Evolutionary conservation across 2,888 invertebrate species (phyloP).

Genomic region (Drosophila pseudotalamancana): DNA sequence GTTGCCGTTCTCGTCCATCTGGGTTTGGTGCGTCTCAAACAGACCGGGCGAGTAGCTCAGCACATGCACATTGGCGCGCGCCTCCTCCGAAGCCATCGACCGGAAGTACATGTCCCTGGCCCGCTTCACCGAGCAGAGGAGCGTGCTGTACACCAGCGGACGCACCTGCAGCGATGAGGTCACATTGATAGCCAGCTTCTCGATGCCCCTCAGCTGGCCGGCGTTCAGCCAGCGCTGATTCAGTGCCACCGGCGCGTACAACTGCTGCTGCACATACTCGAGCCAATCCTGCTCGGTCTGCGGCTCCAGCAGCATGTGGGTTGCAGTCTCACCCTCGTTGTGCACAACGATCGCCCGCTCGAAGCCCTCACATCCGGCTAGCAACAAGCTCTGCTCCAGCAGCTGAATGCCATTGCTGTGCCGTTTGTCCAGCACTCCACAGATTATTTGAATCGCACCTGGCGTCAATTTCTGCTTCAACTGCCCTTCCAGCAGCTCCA

Average conservation of each 20-base stretch:
- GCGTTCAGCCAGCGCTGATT: slow-evolving; percentile 76
- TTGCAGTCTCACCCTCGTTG: slow-evolving; percentile 78
- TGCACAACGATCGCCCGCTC: slow-evolving; percentile 78
- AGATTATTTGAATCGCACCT: slow-evolving; percentile 20
- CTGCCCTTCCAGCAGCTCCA: slow-evolving; percentile 87
- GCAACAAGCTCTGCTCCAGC: slow-evolving; percentile 56
- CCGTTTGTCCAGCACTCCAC: slow-evolving; percentile 82
- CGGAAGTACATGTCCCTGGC: slow-evolving; percentile 83
- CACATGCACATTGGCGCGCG: slow-evolving; percentile 60
- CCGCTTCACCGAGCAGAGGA: slow-evolving; percentile 79
- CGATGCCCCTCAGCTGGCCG: slow-evolving; percentile 29
- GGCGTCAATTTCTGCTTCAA: slow-evolving; percentile 83
- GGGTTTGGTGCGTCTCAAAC: slow-evolving; percentile 63
- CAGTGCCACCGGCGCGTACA: slow-evolving; percentile 75
- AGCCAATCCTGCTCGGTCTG: slow-evolving; percentile 68
- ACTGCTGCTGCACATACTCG: slow-evolving; percentile 69
- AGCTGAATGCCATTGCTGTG: slow-evolving; percentile 84
- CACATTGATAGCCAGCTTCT: slow-evolving; percentile 79
- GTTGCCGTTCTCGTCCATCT: slow-evolving; percentile 78
- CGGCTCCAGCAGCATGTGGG: slow-evolving; percentile 75
- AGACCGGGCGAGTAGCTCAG: slow-evolving; percentile 81
- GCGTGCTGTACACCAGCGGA: slow-evolving; percentile 71
- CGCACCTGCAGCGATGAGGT: slow-evolving; percentile 75
- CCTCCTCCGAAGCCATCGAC: slow-evolving; percentile 77
- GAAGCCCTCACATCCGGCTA: slow-evolving; percentile 39